These are phyloP conservation scores for Drosophila atripex DNA, from an alignment of 2,888 invertebrate species.

Conservation along the genomic window DNA sequence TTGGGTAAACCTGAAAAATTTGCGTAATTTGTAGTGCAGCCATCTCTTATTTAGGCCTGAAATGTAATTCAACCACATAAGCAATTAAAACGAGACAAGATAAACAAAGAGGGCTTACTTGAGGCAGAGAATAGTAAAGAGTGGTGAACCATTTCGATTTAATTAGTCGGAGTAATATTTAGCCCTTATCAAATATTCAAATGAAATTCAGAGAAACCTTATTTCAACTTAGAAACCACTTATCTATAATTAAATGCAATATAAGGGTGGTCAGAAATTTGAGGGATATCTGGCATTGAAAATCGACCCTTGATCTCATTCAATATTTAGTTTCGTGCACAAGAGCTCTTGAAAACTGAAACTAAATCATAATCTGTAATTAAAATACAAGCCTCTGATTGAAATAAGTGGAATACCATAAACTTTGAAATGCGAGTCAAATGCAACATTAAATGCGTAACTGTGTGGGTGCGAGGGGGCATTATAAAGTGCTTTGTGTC, in stretches of 20 bases:
- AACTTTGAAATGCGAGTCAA: constrained; percentile 49
- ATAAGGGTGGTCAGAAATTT: not conserved
- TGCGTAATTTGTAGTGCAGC: constrained; percentile 10
- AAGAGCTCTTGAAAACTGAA: constrained; percentile 6
- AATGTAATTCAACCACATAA: no score
- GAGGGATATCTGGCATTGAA: not conserved
- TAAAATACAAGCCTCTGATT: constrained; percentile 52
- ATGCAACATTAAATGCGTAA: constrained; percentile 41
- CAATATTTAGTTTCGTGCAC: not conserved
- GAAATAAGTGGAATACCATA: constrained; percentile 36
- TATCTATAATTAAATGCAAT: not conserved
- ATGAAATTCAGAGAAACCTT: not conserved
- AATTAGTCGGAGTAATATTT: no score
- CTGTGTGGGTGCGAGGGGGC: constrained; percentile 18
- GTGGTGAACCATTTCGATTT: no score
- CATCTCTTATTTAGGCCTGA: not conserved
- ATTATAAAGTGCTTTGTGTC: constrained; percentile 76
- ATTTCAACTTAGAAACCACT: not conserved
- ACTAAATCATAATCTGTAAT: constrained; percentile 34
- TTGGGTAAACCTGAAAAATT: constrained; percentile 9
- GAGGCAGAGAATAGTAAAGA: no score
- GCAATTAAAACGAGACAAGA: not conserved
- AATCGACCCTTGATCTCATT: not conserved
- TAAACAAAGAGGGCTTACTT: not conserved
- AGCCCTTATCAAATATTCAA: not conserved